Conservation (phyloP, 2,113 vertebrate genomes). For the Anser cygnoides region DNA sequence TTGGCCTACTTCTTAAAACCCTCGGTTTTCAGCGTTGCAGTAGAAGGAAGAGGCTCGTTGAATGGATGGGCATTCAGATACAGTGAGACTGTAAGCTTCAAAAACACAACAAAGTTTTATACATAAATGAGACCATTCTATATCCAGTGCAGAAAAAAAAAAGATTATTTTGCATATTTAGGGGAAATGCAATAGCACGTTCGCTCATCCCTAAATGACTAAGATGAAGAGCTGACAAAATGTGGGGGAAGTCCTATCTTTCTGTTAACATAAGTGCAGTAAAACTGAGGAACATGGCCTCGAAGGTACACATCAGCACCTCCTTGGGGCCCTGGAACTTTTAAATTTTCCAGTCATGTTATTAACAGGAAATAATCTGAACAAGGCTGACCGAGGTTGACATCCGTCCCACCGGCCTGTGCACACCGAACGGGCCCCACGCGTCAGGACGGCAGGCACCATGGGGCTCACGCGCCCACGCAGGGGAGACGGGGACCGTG, state of each 20-base stretch:
- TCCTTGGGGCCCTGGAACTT: not conserved
- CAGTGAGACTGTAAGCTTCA: not conserved
- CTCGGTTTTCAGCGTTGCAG: not conserved
- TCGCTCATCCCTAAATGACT: not conserved
- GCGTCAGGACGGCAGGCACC: not conserved
- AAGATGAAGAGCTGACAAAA: not conserved
- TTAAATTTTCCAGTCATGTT: not conserved
- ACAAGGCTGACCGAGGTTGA: not conserved
- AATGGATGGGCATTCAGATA: not conserved
- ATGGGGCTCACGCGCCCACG: not conserved
- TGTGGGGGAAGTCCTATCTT: not conserved
- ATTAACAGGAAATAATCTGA: not conserved
- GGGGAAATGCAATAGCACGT: not conserved
- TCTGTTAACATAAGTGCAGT: not conserved
- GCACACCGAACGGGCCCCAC: not conserved
- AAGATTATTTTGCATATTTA: not conserved
- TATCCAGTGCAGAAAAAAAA: not conserved
- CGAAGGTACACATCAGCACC: not conserved
- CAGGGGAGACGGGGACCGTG: not conserved
- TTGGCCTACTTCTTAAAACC: not conserved
- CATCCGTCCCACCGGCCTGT: accelerated
- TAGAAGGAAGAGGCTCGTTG: not conserved
- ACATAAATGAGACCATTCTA: no score
- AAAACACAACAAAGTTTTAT: not conserved
- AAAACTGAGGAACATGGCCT: not conserved